phyloP scores from a whole-genome alignment of 1,140 invertebrate genomes.

The Microplitis demolitor region DNA sequence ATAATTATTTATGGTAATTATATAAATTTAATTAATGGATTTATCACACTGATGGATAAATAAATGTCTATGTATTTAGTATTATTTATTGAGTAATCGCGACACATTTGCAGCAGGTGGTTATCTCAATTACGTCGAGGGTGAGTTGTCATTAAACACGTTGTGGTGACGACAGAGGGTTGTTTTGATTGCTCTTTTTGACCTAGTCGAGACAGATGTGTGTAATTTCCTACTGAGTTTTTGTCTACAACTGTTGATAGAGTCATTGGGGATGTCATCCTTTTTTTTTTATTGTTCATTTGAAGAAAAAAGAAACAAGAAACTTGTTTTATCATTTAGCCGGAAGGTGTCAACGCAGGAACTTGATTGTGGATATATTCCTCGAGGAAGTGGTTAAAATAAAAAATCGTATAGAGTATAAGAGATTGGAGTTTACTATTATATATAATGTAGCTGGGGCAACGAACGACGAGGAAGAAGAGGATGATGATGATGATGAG shows the following conservation, averaged over 20 bases:
- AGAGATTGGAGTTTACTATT: neutral
- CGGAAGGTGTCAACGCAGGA: too few species aligned
- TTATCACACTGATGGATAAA: neutral
- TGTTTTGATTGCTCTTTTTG: too few species aligned
- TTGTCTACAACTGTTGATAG: too few species aligned
- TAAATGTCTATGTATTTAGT: neutral
- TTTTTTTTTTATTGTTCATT: too few species aligned
- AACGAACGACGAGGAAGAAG: conserved; percentile 21
- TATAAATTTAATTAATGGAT: neutral
- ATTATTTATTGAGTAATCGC: neutral
- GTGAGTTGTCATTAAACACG: too few species aligned
- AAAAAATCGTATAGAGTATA: neutral
- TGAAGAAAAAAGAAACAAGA: too few species aligned
- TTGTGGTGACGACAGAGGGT: too few species aligned
- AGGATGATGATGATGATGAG: conserved; percentile 14
- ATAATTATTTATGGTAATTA: too few species aligned
- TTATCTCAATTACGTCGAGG: neutral
- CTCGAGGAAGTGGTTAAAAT: neutral
- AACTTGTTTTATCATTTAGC: too few species aligned
- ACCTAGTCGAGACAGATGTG: too few species aligned
- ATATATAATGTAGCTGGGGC: conserved; percentile 4
- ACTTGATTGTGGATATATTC: neutral
- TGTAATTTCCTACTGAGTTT: too few species aligned
- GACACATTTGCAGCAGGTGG: neutral
- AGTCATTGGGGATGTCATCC: too few species aligned